phyloP scores from a whole-genome alignment of 1,140 invertebrate species.

The Ylistrum balloti region DNA sequence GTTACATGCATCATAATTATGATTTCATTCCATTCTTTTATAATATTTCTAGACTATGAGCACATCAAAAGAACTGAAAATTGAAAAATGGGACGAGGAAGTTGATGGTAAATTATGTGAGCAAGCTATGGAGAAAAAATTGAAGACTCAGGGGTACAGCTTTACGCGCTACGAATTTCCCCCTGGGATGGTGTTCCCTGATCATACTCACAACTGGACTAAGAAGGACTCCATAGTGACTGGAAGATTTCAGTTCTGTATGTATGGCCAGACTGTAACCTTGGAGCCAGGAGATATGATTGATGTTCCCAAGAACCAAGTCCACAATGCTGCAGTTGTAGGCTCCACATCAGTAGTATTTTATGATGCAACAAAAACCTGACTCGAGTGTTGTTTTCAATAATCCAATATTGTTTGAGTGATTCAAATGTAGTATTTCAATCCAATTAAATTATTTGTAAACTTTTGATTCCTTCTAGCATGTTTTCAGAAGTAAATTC shows the following conservation, averaged over 20 bases:
- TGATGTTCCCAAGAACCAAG: constrained; percentile 75
- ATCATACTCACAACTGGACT: constrained; percentile 76
- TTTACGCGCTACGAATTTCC: constrained; percentile 72
- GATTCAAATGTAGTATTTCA: too few species aligned
- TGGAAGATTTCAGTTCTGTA: constrained; percentile 75
- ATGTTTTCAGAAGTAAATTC: too few species aligned
- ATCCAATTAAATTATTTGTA: too few species aligned
- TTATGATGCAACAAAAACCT: constrained; percentile 75
- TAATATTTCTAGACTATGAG: neutral
- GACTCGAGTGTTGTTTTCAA: too few species aligned
- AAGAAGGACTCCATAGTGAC: constrained; percentile 79
- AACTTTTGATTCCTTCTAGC: too few species aligned
- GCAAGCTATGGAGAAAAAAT: constrained; percentile 76
- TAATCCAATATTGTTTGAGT: too few species aligned
- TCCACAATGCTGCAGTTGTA: constrained; percentile 78
- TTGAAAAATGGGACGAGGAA: constrained; percentile 76
- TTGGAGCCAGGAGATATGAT: constrained; percentile 80
- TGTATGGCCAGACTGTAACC: constrained; percentile 77
- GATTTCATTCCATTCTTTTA: too few species aligned
- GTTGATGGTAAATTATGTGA: constrained; percentile 74
- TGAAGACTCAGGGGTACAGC: constrained; percentile 74
- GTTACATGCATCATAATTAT: too few species aligned
- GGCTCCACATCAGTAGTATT: constrained; percentile 74
- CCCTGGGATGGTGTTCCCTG: constrained; percentile 78
- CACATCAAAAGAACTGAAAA: constrained; percentile 63